Evolutionary conservation across 2,113 vertebrate species (phyloP).

Genomic region (Phasianus colchicus): DNA sequence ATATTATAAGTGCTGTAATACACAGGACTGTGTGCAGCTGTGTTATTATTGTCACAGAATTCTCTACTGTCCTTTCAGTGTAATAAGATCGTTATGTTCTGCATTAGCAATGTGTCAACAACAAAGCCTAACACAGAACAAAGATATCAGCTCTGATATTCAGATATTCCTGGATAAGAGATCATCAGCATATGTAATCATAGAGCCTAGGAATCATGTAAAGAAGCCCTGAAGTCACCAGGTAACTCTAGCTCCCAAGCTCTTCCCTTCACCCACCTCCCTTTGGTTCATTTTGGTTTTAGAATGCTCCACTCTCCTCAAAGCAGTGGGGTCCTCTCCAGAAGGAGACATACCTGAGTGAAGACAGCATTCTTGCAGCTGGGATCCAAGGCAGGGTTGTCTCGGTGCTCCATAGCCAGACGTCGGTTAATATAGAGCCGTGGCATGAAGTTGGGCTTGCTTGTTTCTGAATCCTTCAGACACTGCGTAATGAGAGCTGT

Average conservation of each 20-base stretch:
- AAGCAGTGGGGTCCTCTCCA: not conserved
- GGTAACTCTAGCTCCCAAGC: not conserved
- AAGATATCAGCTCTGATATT: not conserved
- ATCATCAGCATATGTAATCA: not conserved
- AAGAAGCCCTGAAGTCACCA: not conserved
- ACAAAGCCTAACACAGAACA: not conserved
- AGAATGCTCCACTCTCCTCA: not conserved
- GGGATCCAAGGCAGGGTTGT: constrained; percentile 90
- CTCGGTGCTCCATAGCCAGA: constrained; percentile 96
- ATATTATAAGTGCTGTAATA: not conserved
- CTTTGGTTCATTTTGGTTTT: not conserved
- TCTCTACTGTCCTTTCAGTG: not conserved
- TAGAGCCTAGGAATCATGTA: not conserved
- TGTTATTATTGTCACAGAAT: not conserved
- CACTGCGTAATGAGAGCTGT: constrained; percentile 93
- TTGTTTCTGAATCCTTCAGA: constrained; percentile 96
- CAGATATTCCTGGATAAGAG: not conserved
- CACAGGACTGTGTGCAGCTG: not conserved
- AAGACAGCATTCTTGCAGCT: constrained; percentile 93
- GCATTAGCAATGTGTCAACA: not conserved
- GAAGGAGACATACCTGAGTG: constrained; percentile 84
- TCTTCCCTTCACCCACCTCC: not conserved
- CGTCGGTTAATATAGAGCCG: constrained; percentile 98
- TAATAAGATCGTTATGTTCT: not conserved
- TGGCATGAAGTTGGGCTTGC: constrained; percentile 96